Base-by-base conservation (phyloP, 2,888 invertebrate species). In the Drosophila eohydei region DNA sequence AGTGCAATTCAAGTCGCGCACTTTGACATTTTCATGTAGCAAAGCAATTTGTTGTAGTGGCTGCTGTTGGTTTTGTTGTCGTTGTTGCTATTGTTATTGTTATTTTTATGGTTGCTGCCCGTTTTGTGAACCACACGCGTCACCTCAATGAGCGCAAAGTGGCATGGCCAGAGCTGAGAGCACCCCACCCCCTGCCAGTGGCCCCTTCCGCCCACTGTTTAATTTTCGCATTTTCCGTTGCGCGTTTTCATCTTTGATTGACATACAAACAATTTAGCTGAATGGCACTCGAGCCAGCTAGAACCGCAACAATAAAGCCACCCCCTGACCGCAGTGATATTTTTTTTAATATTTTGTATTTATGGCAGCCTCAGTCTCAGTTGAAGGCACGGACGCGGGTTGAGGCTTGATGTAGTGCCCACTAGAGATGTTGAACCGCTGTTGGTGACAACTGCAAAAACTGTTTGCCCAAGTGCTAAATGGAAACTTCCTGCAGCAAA, bases 181-280 rank as follows among this genome's bases (percentile, higher is more conserved):
- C 50, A 16, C 46, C 28, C 50, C 48, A 34, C 11, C 61, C 60
- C 65, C 34, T 68, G 48, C 9, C 21, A 8, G 5, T 43, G 55
- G 59, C 43, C 43, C 60, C 48, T 32, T 44, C 56, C 57, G 59
- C 44, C 64, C 70, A 70, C 68, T 89, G 83, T 90, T 90, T 90
- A 88, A 89, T 90, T 90, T 90, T 90, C 89, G 89, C 90, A 90
- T 89, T 89, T 89, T 90, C 88, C 81, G 75, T 86, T 81, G 78
- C 76, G 84, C 78, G 81, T 88, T 87, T 89, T 81, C 81, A 81
- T 83, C 84, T 85, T 90, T 89, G 89, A 89, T 89, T 90, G 89
- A 90, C 89, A 86, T 77, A 89, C 87, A 88, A 89, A 88, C 87
- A 88, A 89, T 88, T 88, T 88, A 88, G 82, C 77, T 89, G 83